phyloP scores from a whole-genome alignment of 2,113 vertebrate species.

The Cyanistes caeruleus region DNA sequence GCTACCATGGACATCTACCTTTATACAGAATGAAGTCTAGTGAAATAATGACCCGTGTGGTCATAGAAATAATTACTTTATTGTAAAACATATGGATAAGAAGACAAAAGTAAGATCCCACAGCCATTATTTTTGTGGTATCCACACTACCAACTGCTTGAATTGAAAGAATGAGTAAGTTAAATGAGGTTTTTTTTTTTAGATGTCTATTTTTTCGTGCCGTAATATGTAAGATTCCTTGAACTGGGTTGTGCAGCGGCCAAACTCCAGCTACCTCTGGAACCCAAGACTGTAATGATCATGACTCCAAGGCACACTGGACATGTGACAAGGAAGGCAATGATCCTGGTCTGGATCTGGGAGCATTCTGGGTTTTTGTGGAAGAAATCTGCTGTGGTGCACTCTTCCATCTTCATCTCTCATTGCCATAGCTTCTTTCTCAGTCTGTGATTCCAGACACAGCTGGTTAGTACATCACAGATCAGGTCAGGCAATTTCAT shows the following conservation, averaged over 20 bases:
- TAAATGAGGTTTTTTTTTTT: neutral
- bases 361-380: neutral
- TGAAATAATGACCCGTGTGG: neutral
- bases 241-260: neutral
- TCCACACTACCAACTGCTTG: neutral
- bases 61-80: neutral
- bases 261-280: neutral
- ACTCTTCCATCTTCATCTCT: neutral
- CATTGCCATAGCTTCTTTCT: neutral
- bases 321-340: neutral
- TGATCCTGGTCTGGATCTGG: neutral
- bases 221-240: neutral
- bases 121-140: neutral
- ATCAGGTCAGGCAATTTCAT: slow-evolving; percentile 19
- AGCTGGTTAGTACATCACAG: slow-evolving; percentile 40
- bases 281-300: neutral
- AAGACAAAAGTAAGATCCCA: neutral
- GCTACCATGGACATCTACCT: neutral
- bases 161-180: neutral
- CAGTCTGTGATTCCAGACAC: slow-evolving; percentile 4
- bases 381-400: neutral
- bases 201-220: neutral
- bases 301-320: neutral
- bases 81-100: neutral
- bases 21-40: neutral